Percentiles rank a stretch among this genome's conserved stretches.
These are phyloP conservation scores for Pelagia noctiluca DNA, from an alignment of 30 jellyfish, hydroid and myxozoan genomes.

Conservation along the genomic window DNA sequence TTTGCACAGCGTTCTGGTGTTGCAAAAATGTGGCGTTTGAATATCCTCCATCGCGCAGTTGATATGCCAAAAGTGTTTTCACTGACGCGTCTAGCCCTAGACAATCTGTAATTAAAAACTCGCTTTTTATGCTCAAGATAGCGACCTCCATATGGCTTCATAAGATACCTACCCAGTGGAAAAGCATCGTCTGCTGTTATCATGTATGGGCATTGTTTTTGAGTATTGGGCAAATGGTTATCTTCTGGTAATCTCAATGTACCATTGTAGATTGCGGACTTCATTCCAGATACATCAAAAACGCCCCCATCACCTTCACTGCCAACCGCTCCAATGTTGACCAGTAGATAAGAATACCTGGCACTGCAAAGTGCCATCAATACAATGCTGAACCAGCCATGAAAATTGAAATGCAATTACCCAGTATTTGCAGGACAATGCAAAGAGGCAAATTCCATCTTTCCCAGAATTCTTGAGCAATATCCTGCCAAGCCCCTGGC, in stretches of 20 bases:
- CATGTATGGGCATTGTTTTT: conserved; percentile 51
- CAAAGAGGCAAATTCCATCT: conserved; percentile 46
- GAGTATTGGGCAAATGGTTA: conserved; percentile 29
- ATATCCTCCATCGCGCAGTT: conserved; percentile 71
- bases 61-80: too few relatives aligned
- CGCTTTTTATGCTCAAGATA: conserved; percentile 35
- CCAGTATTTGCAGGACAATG: conserved; percentile 1
- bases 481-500: conserved; percentile 48
- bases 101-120: too few relatives aligned
- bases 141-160: too few relatives aligned
- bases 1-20: conserved; percentile 48
- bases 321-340: conserved; percentile 61
- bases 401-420: neutral
- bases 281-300: conserved; percentile 25
- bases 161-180: too few relatives aligned
- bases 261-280: conserved; percentile 52
- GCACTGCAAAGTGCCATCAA: too few relatives aligned
- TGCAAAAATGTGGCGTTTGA: conserved; percentile 73
- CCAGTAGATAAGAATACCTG: too few relatives aligned
- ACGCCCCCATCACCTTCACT: conserved; percentile 62
- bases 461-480: conserved; percentile 59
- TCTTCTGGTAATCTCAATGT: conserved; percentile 38
- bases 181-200: too few relatives aligned
- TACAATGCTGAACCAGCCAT: too few relatives aligned
- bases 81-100: too few relatives aligned